Conservation (phyloP, 1,140 invertebrate genomes). For the Hylaeus volcanicus region DNA sequence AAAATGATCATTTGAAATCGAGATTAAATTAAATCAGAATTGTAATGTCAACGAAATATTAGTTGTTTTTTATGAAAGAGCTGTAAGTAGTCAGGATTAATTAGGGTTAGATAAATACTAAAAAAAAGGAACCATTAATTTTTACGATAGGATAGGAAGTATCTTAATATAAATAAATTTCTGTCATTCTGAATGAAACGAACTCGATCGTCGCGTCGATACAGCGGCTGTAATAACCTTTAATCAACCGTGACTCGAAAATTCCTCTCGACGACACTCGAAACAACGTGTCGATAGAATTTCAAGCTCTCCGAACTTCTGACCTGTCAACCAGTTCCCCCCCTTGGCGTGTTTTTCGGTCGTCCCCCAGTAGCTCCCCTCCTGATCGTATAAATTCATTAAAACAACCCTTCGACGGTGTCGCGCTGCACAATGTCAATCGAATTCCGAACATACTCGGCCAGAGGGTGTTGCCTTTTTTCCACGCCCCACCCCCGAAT, state of each 20-base stretch:
- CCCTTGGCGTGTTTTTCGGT: conserved; percentile 12
- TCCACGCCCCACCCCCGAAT: conserved; percentile 37
- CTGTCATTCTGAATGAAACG: background rate
- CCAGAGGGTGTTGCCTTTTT: conserved; percentile 48
- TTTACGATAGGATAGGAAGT: no score
- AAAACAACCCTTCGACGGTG: conserved; percentile 73
- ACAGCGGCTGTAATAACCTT: background rate
- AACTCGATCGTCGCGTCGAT: background rate
- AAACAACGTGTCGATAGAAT: conserved; percentile 42
- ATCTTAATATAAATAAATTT: background rate
- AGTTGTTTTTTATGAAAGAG: no score
- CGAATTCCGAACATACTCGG: conserved; percentile 69
- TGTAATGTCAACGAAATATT: no score
- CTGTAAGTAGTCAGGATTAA: no score
- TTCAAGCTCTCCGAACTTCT: conserved; percentile 33
- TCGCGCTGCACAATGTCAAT: conserved; percentile 59
- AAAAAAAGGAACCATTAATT: no score
- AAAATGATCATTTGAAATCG: no score
- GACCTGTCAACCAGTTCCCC: conserved; percentile 28
- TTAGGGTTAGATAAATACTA: no score
- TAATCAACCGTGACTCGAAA: conserved; percentile 23
- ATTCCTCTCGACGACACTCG: conserved; percentile 7
- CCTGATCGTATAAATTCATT: conserved; percentile 73
- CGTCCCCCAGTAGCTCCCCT: conserved; percentile 9
- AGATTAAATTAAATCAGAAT: no score